A percentile compares a stretch with the other conserved stretches of the same genome.
phyloP scores from a whole-genome alignment of 2,113 vertebrate species.

The Prionailurus viverrinus region DNA sequence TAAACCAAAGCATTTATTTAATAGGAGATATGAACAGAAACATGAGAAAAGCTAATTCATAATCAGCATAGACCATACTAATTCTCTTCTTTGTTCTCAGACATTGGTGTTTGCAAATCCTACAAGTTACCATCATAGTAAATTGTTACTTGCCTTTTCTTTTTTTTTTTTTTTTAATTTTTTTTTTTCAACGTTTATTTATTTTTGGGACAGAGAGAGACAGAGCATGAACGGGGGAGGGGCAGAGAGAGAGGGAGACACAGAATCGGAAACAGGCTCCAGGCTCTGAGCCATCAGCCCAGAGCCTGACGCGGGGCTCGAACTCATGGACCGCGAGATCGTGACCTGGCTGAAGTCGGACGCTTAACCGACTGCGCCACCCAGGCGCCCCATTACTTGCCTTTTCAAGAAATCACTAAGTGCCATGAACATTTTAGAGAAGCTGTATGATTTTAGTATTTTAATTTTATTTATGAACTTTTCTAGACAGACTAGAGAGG shows the following conservation, averaged over 20 bases:
- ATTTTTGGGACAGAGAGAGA: no score
- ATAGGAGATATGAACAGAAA: not conserved
- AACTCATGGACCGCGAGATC: no score
- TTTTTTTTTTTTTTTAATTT: no score
- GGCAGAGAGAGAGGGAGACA: no score
- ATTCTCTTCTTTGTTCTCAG: not conserved
- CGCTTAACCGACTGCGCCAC: no score
- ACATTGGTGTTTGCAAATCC: not conserved
- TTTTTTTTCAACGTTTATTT: no score
- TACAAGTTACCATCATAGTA: not conserved
- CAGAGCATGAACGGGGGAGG: no score
- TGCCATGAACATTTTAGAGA: not conserved
- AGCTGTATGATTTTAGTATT: not conserved
- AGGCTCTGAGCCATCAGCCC: no score
- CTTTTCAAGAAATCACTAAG: not conserved
- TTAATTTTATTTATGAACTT: not conserved
- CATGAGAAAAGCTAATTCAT: not conserved
- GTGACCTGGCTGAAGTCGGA: no score
- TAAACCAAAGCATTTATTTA: not conserved
- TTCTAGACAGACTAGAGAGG: not conserved
- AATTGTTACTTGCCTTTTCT: not conserved
- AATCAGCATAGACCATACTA: not conserved
- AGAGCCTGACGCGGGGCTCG: no score
- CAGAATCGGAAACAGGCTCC: no score
- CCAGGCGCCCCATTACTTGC: not conserved